phyloP scores from a whole-genome alignment of 2,797 vertebrate genomes.

The Pseudochromis fuscus region DNA sequence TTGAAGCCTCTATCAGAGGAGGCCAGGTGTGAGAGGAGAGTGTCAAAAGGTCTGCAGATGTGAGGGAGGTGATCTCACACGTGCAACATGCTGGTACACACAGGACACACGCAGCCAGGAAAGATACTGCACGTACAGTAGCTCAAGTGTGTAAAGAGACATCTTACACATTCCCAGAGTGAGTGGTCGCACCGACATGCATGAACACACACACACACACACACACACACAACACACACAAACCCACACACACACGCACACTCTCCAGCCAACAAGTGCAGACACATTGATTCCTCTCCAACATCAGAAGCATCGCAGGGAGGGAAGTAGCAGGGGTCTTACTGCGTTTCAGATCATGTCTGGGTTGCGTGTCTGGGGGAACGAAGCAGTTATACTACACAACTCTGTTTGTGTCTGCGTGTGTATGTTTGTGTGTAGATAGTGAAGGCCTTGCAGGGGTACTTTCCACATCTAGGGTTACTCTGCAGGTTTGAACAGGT shows the following conservation, averaged over 20 bases:
- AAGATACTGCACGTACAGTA: slow-evolving; percentile 29
- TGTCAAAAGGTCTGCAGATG: slow-evolving; percentile 67
- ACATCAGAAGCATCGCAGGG: slow-evolving; percentile 60
- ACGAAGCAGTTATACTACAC: slow-evolving; percentile 44
- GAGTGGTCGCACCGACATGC: slow-evolving; percentile 34
- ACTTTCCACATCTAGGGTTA: slow-evolving; percentile 85
- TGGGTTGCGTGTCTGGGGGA: slow-evolving; percentile 63
- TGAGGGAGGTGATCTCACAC: slow-evolving; percentile 53
- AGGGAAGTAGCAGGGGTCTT: slow-evolving; percentile 51
- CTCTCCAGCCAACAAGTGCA: slow-evolving; percentile 52
- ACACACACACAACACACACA: slow-evolving; percentile 10
- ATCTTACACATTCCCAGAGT: slow-evolving; percentile 33
- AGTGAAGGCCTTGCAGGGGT: slow-evolving; percentile 66
- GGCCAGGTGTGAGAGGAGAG: slow-evolving; percentile 67
- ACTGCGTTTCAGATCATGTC: slow-evolving; percentile 70
- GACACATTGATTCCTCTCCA: slow-evolving; percentile 52
- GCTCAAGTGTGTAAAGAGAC: slow-evolving; percentile 35
- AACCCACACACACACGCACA: background rate
- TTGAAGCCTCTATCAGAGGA: slow-evolving; percentile 60
- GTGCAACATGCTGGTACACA: slow-evolving; percentile 49
- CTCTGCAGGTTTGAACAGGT: slow-evolving; percentile 82
- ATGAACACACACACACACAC: slow-evolving; percentile 20
- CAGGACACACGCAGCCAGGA: slow-evolving; percentile 15
- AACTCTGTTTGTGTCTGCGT: slow-evolving; percentile 10
- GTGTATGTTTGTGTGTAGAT: slow-evolving; percentile 22